Evolutionary conservation across 2,888 invertebrate species (phyloP).

Genomic region (Eugnorisma glareosa): DNA sequence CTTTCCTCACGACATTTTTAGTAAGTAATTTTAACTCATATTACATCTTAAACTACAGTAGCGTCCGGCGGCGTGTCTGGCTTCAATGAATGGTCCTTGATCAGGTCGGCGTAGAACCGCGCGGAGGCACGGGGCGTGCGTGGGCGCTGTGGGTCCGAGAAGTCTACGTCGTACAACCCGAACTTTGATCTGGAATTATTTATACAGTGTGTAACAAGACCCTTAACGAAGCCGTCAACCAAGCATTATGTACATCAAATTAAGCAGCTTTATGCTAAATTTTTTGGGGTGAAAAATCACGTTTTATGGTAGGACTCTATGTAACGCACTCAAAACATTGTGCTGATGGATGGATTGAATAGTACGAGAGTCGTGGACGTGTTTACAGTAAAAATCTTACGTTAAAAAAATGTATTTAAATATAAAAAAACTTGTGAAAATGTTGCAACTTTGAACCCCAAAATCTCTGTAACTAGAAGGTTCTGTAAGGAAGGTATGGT

Average conservation of each 20-base stretch:
- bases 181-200: conserved; percentile 55
- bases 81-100: conserved; percentile 60
- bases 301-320: no score
- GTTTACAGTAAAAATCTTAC: no score
- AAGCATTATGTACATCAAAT: neutral
- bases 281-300: neutral
- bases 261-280: neutral
- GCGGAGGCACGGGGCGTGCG: conserved; percentile 71
- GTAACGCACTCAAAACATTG: neutral
- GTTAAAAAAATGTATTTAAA: no score
- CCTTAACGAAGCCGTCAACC: neutral
- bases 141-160: conserved; percentile 60
- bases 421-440: no score
- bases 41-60: neutral
- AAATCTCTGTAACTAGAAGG: no score
- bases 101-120: conserved; percentile 67
- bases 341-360: neutral
- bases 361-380: no score
- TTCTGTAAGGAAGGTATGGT: no score
- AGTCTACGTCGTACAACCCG: conserved; percentile 70
- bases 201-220: neutral
- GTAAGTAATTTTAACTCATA: neutral
- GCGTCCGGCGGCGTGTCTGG: neutral
- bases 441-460: no score
- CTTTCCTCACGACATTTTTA: no score